Base-by-base conservation (phyloP, 2,888 invertebrate genomes). In the Nipponacmea schrenckii region DNA sequence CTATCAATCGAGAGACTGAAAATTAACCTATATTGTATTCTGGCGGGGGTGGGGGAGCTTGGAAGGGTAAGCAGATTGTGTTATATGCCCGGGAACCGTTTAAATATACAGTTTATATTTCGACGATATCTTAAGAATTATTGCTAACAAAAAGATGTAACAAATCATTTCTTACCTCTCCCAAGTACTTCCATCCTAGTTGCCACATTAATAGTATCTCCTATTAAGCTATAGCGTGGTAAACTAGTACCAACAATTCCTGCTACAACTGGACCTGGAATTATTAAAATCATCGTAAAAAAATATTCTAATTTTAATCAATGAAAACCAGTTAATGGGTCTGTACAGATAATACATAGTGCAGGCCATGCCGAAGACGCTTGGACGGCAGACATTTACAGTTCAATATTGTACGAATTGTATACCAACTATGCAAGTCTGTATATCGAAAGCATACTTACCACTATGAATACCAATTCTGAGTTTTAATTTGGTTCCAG, bases 381-480 rank as follows among this genome's bases (percentile, higher is more conserved):
- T n/a, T n/a, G n/a, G n/a, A n/a, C n/a, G n/a, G n/a, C n/a, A n/a
- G n/a, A n/a, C n/a, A n/a, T n/a, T n/a, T n/a, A n/a, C n/a, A n/a
- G n/a, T n/a, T n/a, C n/a, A n/a, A n/a, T n/a, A n/a, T n/a, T n/a
- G n/a, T n/a, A n/a, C n/a, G n/a, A n/a, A n/a, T n/a, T n/a, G n/a
- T n/a, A n/a, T n/a, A n/a, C n/a, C 31, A 3, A 31, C 31, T 31
- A 31, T 31, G 31, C 31, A 31, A 5, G 5, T 3, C 5, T 5
- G 10, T 39, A 39, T 7, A 5, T 39, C 39, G 39, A 39, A 26
- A 20, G 14, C 14, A 24, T 56, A 48, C 75, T n/a, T 75, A 84
- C 84, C 84, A 64, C 81, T 80, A 62, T 84, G 83, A 64, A 79
- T 77, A 2, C 84, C 84, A 27, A 82, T 81, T 27, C 84, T 70